A percentile compares a stretch with the other conserved stretches of the same genome.
Evolutionary conservation across 2,888 invertebrate species (phyloP).

Genomic region (Melanargia galathea): DNA sequence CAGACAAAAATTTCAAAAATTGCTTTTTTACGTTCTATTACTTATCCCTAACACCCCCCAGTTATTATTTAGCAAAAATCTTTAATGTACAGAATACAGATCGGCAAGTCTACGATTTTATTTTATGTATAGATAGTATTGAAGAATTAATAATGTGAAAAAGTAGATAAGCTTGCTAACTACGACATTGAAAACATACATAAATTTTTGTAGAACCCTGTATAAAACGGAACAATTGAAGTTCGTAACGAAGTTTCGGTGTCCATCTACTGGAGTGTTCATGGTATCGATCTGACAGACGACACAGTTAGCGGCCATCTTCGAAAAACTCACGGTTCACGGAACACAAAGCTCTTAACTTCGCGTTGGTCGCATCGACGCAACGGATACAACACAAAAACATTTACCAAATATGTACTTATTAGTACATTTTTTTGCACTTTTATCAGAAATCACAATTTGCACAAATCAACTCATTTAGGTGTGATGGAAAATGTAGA

Average conservation of each 20-base stretch:
- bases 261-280: slow-evolving; percentile 13
- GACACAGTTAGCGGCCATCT: slow-evolving; percentile 19
- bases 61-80: no score
- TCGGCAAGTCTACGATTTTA: no score
- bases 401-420: background rate
- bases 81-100: no score
- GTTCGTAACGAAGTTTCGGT: background rate
- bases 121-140: no score
- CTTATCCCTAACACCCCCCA: no score
- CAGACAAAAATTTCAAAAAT: no score
- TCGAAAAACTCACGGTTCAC: slow-evolving; percentile 22
- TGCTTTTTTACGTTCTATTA: no score
- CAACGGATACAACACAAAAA: slow-evolving; percentile 11
- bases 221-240: background rate
- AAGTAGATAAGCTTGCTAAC: background rate
- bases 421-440: background rate
- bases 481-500: background rate
- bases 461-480: background rate
- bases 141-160: background rate
- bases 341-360: slow-evolving; percentile 11
- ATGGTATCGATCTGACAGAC: slow-evolving; percentile 19
- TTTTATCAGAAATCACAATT: no score
- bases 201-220: background rate
- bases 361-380: background rate
- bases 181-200: background rate